Evolutionary conservation across 2,113 vertebrate species (phyloP), one percentile per base, ranked within the genome.

Genomic region (Micronycteris hirsuta): DNA sequence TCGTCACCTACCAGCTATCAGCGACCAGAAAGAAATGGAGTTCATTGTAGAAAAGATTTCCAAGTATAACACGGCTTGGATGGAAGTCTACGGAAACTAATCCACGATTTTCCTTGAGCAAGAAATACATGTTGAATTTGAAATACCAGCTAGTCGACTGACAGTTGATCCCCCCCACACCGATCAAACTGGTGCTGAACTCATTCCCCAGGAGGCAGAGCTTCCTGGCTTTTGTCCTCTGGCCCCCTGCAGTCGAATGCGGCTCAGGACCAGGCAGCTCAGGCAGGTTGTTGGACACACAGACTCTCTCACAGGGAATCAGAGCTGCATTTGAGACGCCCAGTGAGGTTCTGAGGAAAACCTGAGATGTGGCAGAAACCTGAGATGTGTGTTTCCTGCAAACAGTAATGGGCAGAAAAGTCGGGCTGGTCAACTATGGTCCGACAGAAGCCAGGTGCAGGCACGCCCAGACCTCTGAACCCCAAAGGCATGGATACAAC

Each of bases 61-160:
- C 65, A 76, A 63, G 52, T 6, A 13, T 31, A 19, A 52, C 78
- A 13, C 33, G 82, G 41, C 33, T 73, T 43, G 41, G 70, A 83
- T 52, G 41, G 70, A 83, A 17, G 28, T 43, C 52, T 84, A 87
- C 41, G 11, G 49, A 82, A 76, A 85, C 24, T 19, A 85, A 61
- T 4, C 3, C 68, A 61, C 38, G 52, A 38, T 36, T 76, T 68
- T 74, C 78, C 36, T 82, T 85, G 19, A 31, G 22, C 47, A n/a
- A 93, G 61, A 33, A 65, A 65, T 82, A 56, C n/a, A n/a, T 70
- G 58, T 33, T 80, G 47, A 52, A 73, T 77, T 87, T 54, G 26
- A 93, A 91, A 49, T 73, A 61, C 33, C 26, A 54, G 74, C 33
- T 76, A 33, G 38, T 56, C 45, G 86, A 56, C 8, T 11, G 74